phyloP scores from a whole-genome alignment of 2,113 vertebrate species.

The Dicerorhinus sumatrensis region DNA sequence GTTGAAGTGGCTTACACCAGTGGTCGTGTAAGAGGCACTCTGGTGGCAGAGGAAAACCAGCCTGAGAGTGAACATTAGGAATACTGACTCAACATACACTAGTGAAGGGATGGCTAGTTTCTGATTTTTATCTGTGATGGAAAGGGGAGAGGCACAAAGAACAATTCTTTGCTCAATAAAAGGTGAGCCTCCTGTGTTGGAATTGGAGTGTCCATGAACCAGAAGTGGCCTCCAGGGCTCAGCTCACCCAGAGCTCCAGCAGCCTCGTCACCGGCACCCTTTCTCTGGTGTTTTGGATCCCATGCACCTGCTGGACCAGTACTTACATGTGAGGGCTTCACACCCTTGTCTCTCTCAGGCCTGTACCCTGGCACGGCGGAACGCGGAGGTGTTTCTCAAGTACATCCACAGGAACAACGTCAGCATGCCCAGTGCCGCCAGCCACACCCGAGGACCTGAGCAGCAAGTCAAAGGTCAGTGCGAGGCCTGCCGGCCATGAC shows the following conservation, averaged over 20 bases:
- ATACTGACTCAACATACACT: not conserved
- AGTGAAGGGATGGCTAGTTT: not conserved
- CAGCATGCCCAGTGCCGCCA: constrained; percentile 93
- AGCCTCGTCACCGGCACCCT: not conserved
- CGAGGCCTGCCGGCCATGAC: not conserved
- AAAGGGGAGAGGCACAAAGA: not conserved
- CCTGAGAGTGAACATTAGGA: not conserved
- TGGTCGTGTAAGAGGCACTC: not conserved
- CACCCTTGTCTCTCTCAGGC: constrained; percentile 89
- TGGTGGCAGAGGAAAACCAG: not conserved
- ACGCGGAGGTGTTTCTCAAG: constrained; percentile 98
- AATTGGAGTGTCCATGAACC: not conserved
- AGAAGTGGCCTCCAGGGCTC: not conserved
- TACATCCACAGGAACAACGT: constrained; percentile 99
- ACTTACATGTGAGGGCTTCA: not conserved
- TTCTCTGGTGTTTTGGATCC: not conserved
- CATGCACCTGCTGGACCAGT: constrained; percentile 83
- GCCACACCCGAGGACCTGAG: constrained; percentile 94
- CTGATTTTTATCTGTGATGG: not conserved
- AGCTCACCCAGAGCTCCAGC: not conserved
- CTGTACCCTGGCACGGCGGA: constrained; percentile 96
- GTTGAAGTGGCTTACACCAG: not conserved
- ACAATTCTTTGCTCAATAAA: not conserved
- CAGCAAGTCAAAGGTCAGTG: constrained; percentile 98
- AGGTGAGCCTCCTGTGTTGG: not conserved